Evolutionary conservation across 2,888 invertebrate genomes (phyloP), one percentile per base, ranked within the genome.

Genomic region (Diarsia brunnea): DNA sequence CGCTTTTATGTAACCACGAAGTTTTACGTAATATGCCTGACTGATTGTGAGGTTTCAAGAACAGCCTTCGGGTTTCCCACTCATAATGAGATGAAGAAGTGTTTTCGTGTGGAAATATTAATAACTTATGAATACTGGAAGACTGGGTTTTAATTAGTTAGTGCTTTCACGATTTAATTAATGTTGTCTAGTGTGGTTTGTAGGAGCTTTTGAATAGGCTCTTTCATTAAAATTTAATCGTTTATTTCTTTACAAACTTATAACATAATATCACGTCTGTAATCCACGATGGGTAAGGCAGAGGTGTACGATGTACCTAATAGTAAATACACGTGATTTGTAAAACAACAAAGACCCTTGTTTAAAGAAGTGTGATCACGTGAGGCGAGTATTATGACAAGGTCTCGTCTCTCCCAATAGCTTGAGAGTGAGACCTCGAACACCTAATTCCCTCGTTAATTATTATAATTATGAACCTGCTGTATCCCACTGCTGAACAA

Each of bases 11-110:
- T 74, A 81, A 81, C 69, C n/a, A 0, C 1, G 8, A 10, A 45
- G 27, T 51, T 81, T 81, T 84, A 64, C 75, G 85, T 81, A 84
- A 81, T 10, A 7, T 63, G n/a, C 63, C 49, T 58, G 68, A 84
- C 38, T 3, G 55, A 79, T 79, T 68, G 65, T 27, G 69, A 78
- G 14, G 43, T 68, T 79, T 49, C 84, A 60, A 45, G 43, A 73
- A 73, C 73, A 65, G 49, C 43, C 81, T 45, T 49, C n/a, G 69
- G 49, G 38, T 11, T 27, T 16, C 79, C 73, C 49, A 81, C 61
- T 49, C 53, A 19, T 53, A 21, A 8, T 49, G 12, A 78, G 53
- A 67, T 79, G 27, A 68, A 27, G n/a, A 64, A n/a, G 27, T n/a
- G 49, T 55, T 68, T 58, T 83, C 82, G 12, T 68, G 45, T 55